Evolutionary conservation across 1,140 invertebrate genomes (phyloP).

Genomic region (Brachionus manjavacas): DNA sequence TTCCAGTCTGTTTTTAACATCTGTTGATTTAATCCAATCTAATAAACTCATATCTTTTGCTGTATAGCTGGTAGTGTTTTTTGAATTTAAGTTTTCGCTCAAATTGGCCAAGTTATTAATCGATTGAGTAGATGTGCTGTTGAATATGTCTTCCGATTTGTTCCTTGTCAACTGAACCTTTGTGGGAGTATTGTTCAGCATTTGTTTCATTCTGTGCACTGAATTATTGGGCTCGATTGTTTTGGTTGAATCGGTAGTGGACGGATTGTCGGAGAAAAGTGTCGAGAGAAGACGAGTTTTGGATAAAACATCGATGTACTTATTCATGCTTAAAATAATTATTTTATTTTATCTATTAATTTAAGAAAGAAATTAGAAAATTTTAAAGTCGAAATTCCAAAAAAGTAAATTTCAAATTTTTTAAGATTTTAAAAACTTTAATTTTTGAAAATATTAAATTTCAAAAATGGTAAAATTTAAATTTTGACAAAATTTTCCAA

Average conservation of each 20-base stretch:
- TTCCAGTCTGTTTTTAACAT: conserved; percentile 2
- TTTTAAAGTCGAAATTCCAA: too few relatives aligned
- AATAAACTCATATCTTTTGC: not conserved
- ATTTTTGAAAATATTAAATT: too few relatives aligned
- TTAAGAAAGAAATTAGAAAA: too few relatives aligned
- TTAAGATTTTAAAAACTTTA: too few relatives aligned
- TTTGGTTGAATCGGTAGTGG: not conserved
- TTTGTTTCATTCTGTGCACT: not conserved
- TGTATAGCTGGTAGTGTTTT: not conserved
- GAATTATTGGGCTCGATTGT: not conserved
- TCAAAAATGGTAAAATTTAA: too few relatives aligned
- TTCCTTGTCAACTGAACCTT: not conserved
- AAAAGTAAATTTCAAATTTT: too few relatives aligned
- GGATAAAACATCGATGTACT: not conserved
- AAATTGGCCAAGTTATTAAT: conserved; percentile 1
- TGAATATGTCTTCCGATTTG: not conserved
- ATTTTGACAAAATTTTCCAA: too few relatives aligned
- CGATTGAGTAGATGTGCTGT: conserved; percentile 3
- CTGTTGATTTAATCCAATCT: conserved; percentile 34
- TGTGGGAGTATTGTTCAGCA: not conserved
- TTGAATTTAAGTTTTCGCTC: too few relatives aligned
- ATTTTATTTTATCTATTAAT: not conserved
- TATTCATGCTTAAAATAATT: not conserved
- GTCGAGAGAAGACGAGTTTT: not conserved
- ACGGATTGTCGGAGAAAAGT: not conserved